Conservation (phyloP, 2,797 vertebrate genomes). For the Hoplostethus mediterraneus region DNA sequence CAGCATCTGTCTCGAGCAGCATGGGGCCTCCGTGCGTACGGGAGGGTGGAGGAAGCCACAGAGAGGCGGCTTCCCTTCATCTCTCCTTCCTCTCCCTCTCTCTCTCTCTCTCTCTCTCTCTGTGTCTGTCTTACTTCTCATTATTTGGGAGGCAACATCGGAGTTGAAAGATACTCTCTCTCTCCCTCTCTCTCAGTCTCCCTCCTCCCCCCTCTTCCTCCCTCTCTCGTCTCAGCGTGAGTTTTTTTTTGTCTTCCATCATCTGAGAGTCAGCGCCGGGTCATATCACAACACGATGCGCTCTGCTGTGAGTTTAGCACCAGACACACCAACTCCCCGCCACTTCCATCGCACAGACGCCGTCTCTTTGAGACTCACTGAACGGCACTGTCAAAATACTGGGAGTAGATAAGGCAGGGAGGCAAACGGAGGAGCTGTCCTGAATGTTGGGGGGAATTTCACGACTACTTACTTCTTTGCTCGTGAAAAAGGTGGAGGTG, state of each 20-base stretch:
- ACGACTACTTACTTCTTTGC: slow-evolving; percentile 12
- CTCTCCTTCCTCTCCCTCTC: slow-evolving; percentile 33
- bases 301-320: slow-evolving; percentile 69
- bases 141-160: slow-evolving; percentile 63
- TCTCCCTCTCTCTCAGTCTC: slow-evolving; percentile 2
- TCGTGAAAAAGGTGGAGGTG: slow-evolving; percentile 13
- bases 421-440: slow-evolving; percentile 52
- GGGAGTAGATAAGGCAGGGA: slow-evolving; percentile 40
- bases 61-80: slow-evolving; percentile 58
- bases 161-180: slow-evolving; percentile 46
- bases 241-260: slow-evolving; percentile 67
- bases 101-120: background rate
- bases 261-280: slow-evolving; percentile 63
- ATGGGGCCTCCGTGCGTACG: slow-evolving; percentile 55
- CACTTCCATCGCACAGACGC: slow-evolving; percentile 60
- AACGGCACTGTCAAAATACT: slow-evolving; percentile 60
- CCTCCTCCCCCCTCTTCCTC: slow-evolving; percentile 18
- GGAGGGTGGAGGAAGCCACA: slow-evolving; percentile 40
- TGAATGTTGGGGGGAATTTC: slow-evolving; percentile 39
- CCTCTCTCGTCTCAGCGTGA: slow-evolving; percentile 54
- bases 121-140: slow-evolving; percentile 40
- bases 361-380: slow-evolving; percentile 54
- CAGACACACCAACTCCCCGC: slow-evolving; percentile 59
- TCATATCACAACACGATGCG: slow-evolving; percentile 68
- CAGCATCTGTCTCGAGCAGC: slow-evolving; percentile 77